A percentile compares a stretch with the other conserved stretches of the same genome.
Conservation (phyloP, 2,797 vertebrate species). For the Bufotes viridis region DNA sequence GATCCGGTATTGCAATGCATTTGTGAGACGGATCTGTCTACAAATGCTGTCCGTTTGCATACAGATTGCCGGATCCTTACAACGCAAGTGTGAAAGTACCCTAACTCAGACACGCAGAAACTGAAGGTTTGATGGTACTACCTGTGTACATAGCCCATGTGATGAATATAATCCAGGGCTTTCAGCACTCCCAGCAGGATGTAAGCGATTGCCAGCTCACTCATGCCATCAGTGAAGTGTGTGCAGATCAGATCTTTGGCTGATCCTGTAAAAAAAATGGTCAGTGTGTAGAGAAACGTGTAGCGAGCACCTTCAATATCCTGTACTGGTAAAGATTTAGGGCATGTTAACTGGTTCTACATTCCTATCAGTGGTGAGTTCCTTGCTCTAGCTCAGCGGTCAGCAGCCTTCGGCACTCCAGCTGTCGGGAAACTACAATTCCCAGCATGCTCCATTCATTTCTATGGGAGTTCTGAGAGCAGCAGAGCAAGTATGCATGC, state of each 20-base stretch:
- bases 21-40: no score
- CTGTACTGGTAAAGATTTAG: neutral
- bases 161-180: slow-evolving; percentile 96
- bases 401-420: no score
- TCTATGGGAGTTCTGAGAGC: no score
- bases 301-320: neutral
- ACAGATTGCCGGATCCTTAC: no score
- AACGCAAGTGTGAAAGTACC: no score
- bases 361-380: neutral
- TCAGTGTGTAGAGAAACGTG: neutral
- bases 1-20: no score
- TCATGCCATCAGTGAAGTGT: slow-evolving; percentile 94
- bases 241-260: slow-evolving; percentile 93
- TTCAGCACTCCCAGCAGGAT: slow-evolving; percentile 90
- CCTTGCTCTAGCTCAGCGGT: no score
- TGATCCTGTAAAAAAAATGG: slow-evolving; percentile 79
- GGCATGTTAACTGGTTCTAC: neutral
- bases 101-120: neutral
- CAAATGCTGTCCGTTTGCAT: no score
- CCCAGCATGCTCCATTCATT: no score
- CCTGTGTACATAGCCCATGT: slow-evolving; percentile 98
- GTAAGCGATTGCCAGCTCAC: slow-evolving; percentile 91
- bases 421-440: no score
- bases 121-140: slow-evolving; percentile 63
- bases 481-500: no score